Evolutionary conservation across 2,113 vertebrate genomes (phyloP).

Genomic region (Hystrix brachyura): DNA sequence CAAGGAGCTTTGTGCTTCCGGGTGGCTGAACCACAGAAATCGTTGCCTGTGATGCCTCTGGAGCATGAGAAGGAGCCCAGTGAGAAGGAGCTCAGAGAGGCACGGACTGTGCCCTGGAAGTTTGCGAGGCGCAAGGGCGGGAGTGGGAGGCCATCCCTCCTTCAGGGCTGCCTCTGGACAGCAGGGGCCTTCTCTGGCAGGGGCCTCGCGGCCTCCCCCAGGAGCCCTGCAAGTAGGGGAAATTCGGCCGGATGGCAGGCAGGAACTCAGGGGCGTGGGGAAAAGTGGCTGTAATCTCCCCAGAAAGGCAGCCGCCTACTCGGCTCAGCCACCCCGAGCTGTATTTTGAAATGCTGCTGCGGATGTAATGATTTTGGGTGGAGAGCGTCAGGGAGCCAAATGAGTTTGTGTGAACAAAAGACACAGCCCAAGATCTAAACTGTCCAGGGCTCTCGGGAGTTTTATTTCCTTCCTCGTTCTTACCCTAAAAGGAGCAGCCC

Average conservation of each 20-base stretch:
- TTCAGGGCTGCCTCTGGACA: not conserved
- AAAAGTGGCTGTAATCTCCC: conserved; percentile 10
- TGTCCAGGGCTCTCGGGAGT: conserved; percentile 90
- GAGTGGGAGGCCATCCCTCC: not conserved
- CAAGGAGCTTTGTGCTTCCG: not conserved
- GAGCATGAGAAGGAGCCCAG: not conserved
- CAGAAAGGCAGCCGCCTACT: conserved; percentile 58
- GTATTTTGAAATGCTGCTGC: conserved; percentile 90
- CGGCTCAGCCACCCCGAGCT: conserved; percentile 61
- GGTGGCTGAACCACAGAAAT: not conserved
- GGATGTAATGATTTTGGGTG: conserved; percentile 94
- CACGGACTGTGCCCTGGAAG: not conserved
- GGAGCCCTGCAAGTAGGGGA: not conserved
- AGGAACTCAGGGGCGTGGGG: conserved; percentile 56
- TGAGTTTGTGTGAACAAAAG: conserved; percentile 95
- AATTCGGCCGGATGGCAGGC: conserved; percentile 63
- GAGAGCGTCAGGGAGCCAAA: conserved; percentile 92
- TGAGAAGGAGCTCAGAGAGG: not conserved
- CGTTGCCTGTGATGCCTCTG: not conserved
- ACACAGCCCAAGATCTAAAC: conserved; percentile 92
- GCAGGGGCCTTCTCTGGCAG: not conserved
- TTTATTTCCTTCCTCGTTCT: conserved; percentile 95
- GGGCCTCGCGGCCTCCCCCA: not conserved
- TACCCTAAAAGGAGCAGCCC: conserved; percentile 91
- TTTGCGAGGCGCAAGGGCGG: not conserved